These are phyloP conservation scores for Liparis tanakae DNA, from an alignment of 2,797 vertebrate species.

Conservation along the genomic window DNA sequence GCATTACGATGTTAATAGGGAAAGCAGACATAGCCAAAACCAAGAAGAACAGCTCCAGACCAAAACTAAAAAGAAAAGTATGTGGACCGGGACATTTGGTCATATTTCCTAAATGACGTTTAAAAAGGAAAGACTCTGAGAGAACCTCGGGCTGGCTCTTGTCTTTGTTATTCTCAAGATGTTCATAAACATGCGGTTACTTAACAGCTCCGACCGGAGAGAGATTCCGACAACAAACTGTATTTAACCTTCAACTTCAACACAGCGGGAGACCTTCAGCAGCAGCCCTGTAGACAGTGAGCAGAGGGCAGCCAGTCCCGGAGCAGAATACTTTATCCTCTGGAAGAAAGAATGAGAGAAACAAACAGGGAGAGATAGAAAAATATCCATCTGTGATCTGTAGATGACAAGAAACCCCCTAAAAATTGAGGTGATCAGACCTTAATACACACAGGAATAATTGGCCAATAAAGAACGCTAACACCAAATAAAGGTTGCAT, in stretches of 20 bases:
- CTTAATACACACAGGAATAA: constrained; percentile 1
- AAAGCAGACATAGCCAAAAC: constrained; percentile 4
- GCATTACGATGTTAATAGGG: constrained; percentile 9
- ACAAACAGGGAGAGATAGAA: constrained; percentile 3
- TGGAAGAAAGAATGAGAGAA: not conserved
- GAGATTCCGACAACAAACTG: constrained; percentile 30
- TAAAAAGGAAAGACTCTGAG: constrained; percentile 17
- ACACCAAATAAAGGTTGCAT: constrained; percentile 4
- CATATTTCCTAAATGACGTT: constrained; percentile 30
- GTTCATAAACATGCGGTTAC: constrained; percentile 29
- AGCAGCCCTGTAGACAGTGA: constrained; percentile 5
- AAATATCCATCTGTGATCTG: constrained; percentile 49
- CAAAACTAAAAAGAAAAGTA: not conserved
- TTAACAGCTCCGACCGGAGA: constrained; percentile 17
- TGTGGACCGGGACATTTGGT: not conserved
- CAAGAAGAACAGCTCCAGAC: constrained; percentile 23
- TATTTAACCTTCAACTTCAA: constrained; percentile 7
- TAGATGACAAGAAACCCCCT: constrained; percentile 48
- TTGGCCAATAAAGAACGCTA: constrained; percentile 6
- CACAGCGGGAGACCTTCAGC: constrained; percentile 11
- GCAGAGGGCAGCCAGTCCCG: constrained; percentile 37
- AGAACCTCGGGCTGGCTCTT: constrained; percentile 2
- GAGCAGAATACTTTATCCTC: constrained; percentile 9
- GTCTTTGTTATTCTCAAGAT: constrained; percentile 24
- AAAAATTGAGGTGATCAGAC: constrained; percentile 10